Conservation (phyloP, 2,888 invertebrate species). For the Agrochola lota region DNA sequence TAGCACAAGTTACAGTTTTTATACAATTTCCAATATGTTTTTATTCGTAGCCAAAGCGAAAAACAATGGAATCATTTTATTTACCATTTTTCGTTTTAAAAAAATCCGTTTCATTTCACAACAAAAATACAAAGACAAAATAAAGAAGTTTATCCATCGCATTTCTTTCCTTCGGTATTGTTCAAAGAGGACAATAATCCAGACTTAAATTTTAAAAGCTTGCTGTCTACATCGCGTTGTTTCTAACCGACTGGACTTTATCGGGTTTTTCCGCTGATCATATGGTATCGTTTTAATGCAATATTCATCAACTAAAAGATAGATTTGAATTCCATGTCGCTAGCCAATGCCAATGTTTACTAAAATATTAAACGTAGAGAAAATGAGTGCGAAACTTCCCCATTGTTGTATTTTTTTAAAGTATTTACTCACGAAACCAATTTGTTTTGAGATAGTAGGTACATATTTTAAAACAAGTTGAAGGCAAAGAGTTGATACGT, state of each 20-base stretch:
- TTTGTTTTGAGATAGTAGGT: not conserved
- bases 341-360: slow-evolving; percentile 18
- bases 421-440: not conserved
- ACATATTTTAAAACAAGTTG: not conserved
- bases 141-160: not conserved
- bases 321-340: slow-evolving; percentile 19
- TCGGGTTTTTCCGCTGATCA: slow-evolving; percentile 64
- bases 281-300: slow-evolving; percentile 63
- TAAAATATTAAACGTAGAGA: not conserved
- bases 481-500: not conserved
- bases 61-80: not conserved
- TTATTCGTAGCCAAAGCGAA: not conserved
- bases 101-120: not conserved
- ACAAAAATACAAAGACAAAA: slow-evolving; percentile 1
- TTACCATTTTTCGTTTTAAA: not conserved
- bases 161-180: slow-evolving; percentile 55
- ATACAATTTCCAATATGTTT: not conserved
- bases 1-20: not conserved
- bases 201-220: slow-evolving; percentile 72
- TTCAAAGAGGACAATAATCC: slow-evolving; percentile 67
- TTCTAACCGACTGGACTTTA: slow-evolving; percentile 68
- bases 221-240: slow-evolving; percentile 65
- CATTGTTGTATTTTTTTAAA: not conserved
- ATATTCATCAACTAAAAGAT: slow-evolving; percentile 41
- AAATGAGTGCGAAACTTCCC: not conserved